Percentiles rank a stretch among this genome's conserved stretches.
Conservation (phyloP, 2,797 vertebrate genomes). For the Clarias pachynema region DNA sequence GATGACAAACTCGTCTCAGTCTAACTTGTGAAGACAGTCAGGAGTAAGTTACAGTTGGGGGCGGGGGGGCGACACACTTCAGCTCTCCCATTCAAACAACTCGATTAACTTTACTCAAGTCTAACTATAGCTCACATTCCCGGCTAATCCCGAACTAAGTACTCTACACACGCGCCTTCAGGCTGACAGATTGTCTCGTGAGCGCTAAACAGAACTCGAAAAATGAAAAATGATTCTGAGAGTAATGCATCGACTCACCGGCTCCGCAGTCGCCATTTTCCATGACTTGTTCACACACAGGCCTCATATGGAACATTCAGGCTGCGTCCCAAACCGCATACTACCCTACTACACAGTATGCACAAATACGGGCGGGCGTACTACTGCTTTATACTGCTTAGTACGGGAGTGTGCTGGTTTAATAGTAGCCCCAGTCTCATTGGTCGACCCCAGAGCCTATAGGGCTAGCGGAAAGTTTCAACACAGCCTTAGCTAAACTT, state of each 20-base stretch:
- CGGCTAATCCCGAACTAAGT: not conserved
- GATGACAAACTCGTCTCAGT: not conserved
- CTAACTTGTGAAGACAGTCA: constrained; percentile 21
- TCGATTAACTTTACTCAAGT: constrained; percentile 39
- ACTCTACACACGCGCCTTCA: not conserved
- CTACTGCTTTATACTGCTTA: not conserved
- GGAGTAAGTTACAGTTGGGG: not conserved
- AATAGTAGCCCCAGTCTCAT: not conserved
- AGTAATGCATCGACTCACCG: constrained; percentile 84
- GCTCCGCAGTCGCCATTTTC: constrained; percentile 98
- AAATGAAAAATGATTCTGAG: constrained; percentile 53
- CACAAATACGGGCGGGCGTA: not conserved
- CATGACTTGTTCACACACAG: constrained; percentile 74
- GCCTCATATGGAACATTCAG: constrained; percentile 71
- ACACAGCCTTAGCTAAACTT: not conserved
- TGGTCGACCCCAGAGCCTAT: not conserved
- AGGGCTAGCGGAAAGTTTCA: not conserved
- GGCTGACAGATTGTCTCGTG: not conserved
- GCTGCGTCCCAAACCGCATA: not conserved
- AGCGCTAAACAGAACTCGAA: not conserved
- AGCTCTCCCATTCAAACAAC: constrained; percentile 50
- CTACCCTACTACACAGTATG: constrained; percentile 24
- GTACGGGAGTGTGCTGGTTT: constrained; percentile 4
- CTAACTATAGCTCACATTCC: not conserved
- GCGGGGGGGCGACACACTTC: not conserved